These are phyloP conservation scores for Petrosia ficiformis DNA, from an alignment of 37 sponge, comb jelly and placozoan species.

Conservation along the genomic window DNA sequence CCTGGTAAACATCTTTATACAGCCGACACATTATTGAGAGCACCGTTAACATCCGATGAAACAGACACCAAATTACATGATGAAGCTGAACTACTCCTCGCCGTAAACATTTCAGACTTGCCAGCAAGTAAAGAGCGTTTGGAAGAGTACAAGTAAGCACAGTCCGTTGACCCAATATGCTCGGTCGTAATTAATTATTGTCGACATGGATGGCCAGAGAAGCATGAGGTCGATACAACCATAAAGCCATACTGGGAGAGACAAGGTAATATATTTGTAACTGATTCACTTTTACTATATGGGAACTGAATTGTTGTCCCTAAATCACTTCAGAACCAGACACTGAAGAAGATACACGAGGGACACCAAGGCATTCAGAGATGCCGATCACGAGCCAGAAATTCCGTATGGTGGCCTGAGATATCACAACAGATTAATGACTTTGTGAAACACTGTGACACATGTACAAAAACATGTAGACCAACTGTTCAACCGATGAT, in stretches of 20 bases:
- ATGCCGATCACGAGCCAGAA: not conserved
- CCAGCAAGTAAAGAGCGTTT: not conserved
- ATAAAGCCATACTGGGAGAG: not conserved
- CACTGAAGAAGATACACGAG: not conserved
- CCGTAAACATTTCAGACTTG: not conserved
- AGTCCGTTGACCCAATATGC: not conserved
- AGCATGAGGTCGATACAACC: not conserved
- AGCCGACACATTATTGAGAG: not conserved
- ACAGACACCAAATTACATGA: not conserved
- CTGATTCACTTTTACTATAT: not conserved
- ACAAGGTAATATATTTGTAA: not conserved
- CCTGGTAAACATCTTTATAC: constrained; percentile 9
- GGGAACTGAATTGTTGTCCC: not conserved
- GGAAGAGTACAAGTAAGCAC: not conserved
- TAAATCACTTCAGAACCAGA: not conserved
- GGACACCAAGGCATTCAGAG: not conserved
- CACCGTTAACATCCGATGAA: not conserved
- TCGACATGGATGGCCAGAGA: not conserved
- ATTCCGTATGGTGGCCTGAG: not conserved
- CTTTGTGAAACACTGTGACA: not conserved
- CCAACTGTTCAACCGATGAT: not conserved
- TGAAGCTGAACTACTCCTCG: not conserved
- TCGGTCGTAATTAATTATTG: not conserved
- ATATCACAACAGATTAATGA: not conserved
- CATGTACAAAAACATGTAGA: not conserved